Base-by-base conservation (phyloP, 2,113 vertebrate genomes). In the Passer montanus region DNA sequence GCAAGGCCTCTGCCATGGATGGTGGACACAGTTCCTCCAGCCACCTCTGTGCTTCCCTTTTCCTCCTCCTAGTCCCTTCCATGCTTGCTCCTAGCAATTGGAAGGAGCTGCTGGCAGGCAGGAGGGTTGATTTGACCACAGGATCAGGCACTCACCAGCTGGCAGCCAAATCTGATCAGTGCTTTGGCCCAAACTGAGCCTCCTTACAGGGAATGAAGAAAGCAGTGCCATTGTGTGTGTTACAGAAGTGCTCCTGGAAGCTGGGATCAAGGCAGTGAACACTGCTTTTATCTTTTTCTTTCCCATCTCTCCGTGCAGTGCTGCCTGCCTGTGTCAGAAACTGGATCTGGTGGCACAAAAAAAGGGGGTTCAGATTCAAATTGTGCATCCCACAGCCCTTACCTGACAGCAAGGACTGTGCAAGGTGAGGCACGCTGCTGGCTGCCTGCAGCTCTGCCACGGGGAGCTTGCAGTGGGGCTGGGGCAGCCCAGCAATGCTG, bases 41-140 rank as follows among this genome's bases (percentile, higher is more conserved):
- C 58, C 33, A 35, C 43, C 49, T 33, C 6, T 7, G 11, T 4
- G 20, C 56, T 60, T 66, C 41, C 28, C 33, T 41, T 46, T 90
- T 44, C 31, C 11, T 67, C 23, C 2, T 67, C 39, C 44, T 31
- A 10, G 24, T 58, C 43, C 26, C 17, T 21, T 63, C 52, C 22
- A 19, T 0, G 0, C 49, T 43, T 30, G n/a, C 47, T 82, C 27
- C 52, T 30, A 35, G 68, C 7, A 9, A 26, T 6, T 5, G 1
- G 13, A n/a, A 58, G 21, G 56, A 44, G 77, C 77, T 5, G 8
- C 47, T 33, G 22, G 21, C 7, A 37, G 21, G 47, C 4, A 9
- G 58, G 63, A 80, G 43, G 3, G 39, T 9, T 46, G 26, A 28
- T 49, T 28, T 33, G 41, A 35, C 79, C 1, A 4, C 2, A 1